phyloP scores from a whole-genome alignment of 2,888 invertebrate genomes.

The Agrochola lychnidis region DNA sequence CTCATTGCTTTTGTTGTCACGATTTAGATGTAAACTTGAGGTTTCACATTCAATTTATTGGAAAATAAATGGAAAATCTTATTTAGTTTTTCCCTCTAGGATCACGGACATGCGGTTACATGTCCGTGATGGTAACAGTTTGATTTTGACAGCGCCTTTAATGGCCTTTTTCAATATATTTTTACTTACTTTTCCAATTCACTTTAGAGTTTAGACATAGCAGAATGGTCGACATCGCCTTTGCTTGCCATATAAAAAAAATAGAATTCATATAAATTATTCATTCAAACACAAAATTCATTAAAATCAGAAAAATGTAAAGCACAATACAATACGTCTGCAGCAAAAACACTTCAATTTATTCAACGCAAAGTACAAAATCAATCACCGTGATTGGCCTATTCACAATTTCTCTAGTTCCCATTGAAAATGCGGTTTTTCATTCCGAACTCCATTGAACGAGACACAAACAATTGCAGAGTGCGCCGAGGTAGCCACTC shows the following conservation, averaged over 20 bases:
- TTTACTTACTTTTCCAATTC: not conserved
- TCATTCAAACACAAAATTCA: no score
- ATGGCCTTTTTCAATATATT: not conserved
- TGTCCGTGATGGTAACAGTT: not conserved
- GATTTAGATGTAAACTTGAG: conserved; percentile 23
- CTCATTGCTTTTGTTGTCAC: conserved; percentile 26
- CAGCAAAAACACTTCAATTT: conserved; percentile 67
- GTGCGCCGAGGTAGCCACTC: conserved; percentile 35
- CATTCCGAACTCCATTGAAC: conserved; percentile 50
- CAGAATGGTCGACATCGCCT: not conserved
- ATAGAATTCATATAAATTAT: no score
- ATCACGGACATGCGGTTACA: no score
- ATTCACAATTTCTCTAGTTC: conserved; percentile 67
- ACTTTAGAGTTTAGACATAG: not conserved
- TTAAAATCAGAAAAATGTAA: no score
- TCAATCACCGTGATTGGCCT: conserved; percentile 76
- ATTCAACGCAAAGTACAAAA: conserved; percentile 64
- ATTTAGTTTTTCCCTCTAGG: conserved; percentile 6
- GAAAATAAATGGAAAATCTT: conserved; percentile 12
- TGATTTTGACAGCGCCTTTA: not conserved
- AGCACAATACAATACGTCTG: conserved; percentile 19
- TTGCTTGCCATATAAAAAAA: no score
- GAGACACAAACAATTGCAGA: conserved; percentile 55
- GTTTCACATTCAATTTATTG: conserved; percentile 29
- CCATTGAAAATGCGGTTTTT: conserved; percentile 63